Evolutionary conservation across 2,113 vertebrate species (phyloP).

Genomic region (Tretioscincus oriximinensis): DNA sequence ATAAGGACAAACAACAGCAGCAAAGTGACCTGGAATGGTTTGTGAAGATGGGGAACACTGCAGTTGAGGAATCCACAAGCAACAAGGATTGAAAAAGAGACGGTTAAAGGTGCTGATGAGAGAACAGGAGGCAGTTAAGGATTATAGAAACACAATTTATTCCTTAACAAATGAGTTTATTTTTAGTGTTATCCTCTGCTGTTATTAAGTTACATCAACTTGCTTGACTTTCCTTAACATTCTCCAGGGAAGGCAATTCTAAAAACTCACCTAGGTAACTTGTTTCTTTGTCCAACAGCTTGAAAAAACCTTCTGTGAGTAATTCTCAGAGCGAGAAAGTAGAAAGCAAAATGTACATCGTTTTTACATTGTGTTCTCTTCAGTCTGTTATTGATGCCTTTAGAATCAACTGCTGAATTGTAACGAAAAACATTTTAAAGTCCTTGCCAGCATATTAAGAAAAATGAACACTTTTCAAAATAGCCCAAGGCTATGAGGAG

Average conservation of each 20-base stretch:
- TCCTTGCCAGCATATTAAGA: not conserved
- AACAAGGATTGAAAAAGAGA: not conserved
- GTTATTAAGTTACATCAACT: not conserved
- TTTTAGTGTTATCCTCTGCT: not conserved
- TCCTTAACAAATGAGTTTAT: not conserved
- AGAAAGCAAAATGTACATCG: not conserved
- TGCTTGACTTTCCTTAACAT: not conserved
- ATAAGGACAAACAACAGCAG: not conserved
- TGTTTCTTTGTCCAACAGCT: not conserved
- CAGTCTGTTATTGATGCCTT: slow-evolving; percentile 30
- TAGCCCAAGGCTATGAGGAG: not conserved
- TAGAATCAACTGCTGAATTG: not conserved
- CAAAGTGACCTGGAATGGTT: not conserved
- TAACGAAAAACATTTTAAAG: slow-evolving; percentile 17
- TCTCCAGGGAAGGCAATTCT: not conserved
- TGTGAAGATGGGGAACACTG: not conserved
- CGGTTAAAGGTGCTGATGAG: not conserved
- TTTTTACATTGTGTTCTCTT: slow-evolving; percentile 41
- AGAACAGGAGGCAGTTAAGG: not conserved
- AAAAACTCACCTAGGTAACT: not conserved
- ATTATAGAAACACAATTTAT: not conserved
- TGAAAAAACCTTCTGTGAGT: not conserved
- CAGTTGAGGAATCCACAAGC: too few species aligned
- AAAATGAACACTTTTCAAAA: not conserved
- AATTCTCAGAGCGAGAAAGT: not conserved